phyloP scores from a whole-genome alignment of 2,888 invertebrate species.

The Harpalus rufipes region DNA sequence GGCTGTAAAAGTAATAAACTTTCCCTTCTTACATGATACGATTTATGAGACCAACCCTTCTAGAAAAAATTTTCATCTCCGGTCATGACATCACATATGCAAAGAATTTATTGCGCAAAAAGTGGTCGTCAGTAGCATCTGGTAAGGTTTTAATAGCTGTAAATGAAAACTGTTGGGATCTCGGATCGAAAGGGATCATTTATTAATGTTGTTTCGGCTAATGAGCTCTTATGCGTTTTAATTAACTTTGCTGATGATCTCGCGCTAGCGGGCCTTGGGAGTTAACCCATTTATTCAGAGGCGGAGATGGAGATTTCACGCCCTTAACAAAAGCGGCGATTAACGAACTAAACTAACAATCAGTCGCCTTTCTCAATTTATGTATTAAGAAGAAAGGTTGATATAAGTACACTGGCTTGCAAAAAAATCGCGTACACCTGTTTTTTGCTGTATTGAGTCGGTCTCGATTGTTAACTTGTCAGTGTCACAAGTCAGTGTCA shows the following conservation, averaged over 20 bases:
- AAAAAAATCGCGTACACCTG: too few relatives aligned
- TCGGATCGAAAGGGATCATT: conserved; percentile 47
- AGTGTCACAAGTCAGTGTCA: too few relatives aligned
- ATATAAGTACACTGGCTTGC: too few relatives aligned
- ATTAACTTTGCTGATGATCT: conserved; percentile 56
- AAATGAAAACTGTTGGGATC: conserved; percentile 43
- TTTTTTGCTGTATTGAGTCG: too few relatives aligned
- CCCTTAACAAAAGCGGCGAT: neutral
- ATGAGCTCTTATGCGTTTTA: conserved; percentile 53
- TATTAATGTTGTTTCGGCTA: conserved; percentile 47
- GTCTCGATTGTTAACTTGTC: too few relatives aligned
- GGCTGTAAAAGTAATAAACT: conserved; percentile 24
- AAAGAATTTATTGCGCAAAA: conserved; percentile 37
- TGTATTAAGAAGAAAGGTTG: neutral
- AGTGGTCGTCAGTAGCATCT: conserved; percentile 15
- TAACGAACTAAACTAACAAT: neutral
- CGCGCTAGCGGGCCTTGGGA: conserved; percentile 32
- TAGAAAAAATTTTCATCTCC: conserved; percentile 26
- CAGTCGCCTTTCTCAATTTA: neutral
- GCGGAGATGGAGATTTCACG: neutral
- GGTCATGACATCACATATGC: conserved; percentile 29
- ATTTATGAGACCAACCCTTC: conserved; percentile 12
- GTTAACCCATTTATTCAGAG: conserved; percentile 31
- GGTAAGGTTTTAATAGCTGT: conserved; percentile 33
- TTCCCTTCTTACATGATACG: conserved; percentile 17